A percentile compares a stretch with the other conserved stretches of the same genome.
Conservation (phyloP, 2,113 vertebrate species). For the Romanogobio albipinnatus region DNA sequence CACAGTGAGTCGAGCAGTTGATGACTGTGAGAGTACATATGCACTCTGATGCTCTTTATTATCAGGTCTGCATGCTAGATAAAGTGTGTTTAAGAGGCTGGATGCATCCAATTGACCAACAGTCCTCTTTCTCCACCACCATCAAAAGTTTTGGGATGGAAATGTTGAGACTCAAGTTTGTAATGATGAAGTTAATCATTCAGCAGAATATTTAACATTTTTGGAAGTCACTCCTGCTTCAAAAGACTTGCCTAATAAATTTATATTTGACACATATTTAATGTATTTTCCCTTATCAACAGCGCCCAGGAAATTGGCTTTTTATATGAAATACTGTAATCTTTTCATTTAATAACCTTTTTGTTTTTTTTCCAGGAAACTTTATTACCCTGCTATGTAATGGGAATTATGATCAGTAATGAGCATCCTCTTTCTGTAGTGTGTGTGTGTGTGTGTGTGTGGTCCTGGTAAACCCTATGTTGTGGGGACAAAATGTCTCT, state of each 20-base stretch:
- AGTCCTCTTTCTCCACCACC: constrained; percentile 7
- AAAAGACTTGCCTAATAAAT: not conserved
- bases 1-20: constrained; percentile 50
- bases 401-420: constrained; percentile 12
- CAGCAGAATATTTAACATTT: not conserved
- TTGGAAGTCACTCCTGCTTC: not conserved
- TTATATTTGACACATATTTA: not conserved
- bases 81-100: constrained; percentile 44
- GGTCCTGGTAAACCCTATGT: too few relatives aligned
- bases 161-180: not conserved
- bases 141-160: not conserved
- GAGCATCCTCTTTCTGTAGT: not conserved
- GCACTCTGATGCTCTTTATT: constrained; percentile 43
- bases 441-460: not conserved
- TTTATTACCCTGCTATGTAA: not conserved
- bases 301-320: not conserved
- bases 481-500: too few relatives aligned
- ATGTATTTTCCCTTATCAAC: not conserved
- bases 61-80: constrained; percentile 44
- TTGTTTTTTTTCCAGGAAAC: not conserved
- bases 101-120: constrained; percentile 36
- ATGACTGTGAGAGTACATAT: constrained; percentile 32
- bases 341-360: not conserved
- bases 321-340: not conserved
- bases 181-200: too few relatives aligned